Conservation (phyloP, 2,797 vertebrate species). For the Myripristis murdjan region DNA sequence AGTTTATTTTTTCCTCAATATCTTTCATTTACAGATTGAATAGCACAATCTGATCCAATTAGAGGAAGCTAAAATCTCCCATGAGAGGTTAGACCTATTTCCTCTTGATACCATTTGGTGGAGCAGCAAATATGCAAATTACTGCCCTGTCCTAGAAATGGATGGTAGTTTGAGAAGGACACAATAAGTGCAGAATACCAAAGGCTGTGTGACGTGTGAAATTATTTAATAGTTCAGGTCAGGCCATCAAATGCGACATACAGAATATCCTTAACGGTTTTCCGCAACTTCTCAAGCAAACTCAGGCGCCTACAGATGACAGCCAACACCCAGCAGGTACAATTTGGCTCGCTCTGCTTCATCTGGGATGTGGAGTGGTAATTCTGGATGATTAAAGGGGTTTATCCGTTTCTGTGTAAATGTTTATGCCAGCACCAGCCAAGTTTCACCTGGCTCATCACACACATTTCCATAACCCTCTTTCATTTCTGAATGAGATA, state of each 20-base stretch:
- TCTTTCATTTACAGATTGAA: conserved; percentile 7
- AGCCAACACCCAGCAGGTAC: conserved; percentile 56
- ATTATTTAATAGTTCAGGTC: conserved; percentile 44
- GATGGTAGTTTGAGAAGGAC: conserved; percentile 48
- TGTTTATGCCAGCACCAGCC: conserved; percentile 66
- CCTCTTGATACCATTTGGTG: conserved; percentile 49
- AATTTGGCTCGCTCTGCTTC: conserved; percentile 61
- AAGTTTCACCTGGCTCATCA: conserved; percentile 74
- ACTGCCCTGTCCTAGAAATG: conserved; percentile 43
- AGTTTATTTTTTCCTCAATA: background rate
- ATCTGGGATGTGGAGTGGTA: conserved; percentile 66
- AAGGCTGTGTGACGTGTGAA: background rate
- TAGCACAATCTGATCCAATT: conserved; percentile 37
- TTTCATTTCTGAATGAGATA: conserved; percentile 73
- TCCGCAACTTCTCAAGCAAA: conserved; percentile 41
- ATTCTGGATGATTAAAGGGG: conserved; percentile 77
- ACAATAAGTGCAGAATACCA: conserved; percentile 25
- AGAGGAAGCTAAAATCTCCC: conserved; percentile 50
- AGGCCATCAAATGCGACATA: conserved; percentile 25
- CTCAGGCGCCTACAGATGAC: conserved; percentile 57
- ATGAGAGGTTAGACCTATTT: conserved; percentile 41
- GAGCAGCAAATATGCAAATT: conserved; percentile 54
- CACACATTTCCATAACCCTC: conserved; percentile 68
- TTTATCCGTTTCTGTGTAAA: conserved; percentile 75
- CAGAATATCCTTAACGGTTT: conserved; percentile 21